Percentiles rank a stretch among this genome's conserved stretches.
phyloP scores from a whole-genome alignment of 2,888 invertebrate species.

The Amphipoea oculea region DNA sequence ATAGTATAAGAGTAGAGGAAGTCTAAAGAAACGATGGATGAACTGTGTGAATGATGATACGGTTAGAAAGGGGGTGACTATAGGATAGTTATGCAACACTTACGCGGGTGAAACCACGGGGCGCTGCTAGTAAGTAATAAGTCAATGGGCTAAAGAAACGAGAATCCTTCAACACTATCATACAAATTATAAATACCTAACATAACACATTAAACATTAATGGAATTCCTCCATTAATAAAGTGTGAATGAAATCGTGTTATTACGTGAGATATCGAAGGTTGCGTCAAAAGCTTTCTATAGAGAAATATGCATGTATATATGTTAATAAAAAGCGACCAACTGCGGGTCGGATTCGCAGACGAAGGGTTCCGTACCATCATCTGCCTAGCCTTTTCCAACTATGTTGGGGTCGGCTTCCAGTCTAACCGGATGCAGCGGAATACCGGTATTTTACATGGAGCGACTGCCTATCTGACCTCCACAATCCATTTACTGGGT shows the following conservation, averaged over 20 bases:
- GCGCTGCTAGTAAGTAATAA: background rate
- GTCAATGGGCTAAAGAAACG: conserved; percentile 1
- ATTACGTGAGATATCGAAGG: conserved; percentile 38
- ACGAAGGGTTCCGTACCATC: background rate
- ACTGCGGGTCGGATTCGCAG: background rate
- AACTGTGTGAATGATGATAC: too few relatives aligned
- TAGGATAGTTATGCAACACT: too few relatives aligned
- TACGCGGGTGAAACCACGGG: too few relatives aligned
- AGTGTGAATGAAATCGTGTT: conserved; percentile 16
- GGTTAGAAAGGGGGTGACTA: too few relatives aligned
- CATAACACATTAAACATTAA: conserved; percentile 10
- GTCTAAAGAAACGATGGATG: too few relatives aligned
- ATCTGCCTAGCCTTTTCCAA: too few relatives aligned
- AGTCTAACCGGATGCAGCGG: too few relatives aligned
- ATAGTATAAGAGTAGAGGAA: too few relatives aligned
- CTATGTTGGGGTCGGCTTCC: too few relatives aligned
- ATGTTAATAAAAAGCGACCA: conserved; percentile 51
- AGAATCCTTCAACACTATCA: background rate
- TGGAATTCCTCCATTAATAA: conserved; percentile 17
- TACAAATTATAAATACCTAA: background rate
- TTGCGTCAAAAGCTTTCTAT: conserved; percentile 61
- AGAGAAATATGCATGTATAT: conserved; percentile 26
- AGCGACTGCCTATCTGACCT: too few relatives aligned
- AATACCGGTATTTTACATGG: too few relatives aligned
- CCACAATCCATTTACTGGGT: too few relatives aligned